A percentile compares a stretch with the other conserved stretches of the same genome.
Evolutionary conservation across 2,888 invertebrate genomes (phyloP).

Genomic region (Plagiodera versicolora): DNA sequence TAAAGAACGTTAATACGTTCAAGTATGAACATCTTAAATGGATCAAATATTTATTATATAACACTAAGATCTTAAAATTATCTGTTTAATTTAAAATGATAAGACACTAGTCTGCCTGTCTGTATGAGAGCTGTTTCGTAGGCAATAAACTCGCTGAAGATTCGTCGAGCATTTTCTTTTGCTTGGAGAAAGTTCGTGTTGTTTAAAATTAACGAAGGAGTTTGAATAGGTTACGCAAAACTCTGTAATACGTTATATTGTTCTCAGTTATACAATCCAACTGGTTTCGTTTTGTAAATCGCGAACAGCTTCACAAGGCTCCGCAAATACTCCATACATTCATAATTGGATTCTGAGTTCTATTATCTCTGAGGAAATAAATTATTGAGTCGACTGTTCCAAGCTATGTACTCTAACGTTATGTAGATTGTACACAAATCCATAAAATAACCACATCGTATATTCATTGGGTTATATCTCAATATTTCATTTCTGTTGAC

Average conservation of each 20-base stretch:
- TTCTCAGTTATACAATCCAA: slow-evolving; percentile 43
- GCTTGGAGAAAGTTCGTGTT: slow-evolving; percentile 41
- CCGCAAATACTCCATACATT: slow-evolving; percentile 17
- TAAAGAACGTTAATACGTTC: too few relatives aligned
- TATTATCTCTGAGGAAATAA: background rate
- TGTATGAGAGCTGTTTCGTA: background rate
- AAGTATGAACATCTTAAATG: too few relatives aligned
- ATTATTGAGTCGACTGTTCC: background rate
- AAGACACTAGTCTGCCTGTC: too few relatives aligned
- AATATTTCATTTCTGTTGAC: too few relatives aligned
- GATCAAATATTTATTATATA: too few relatives aligned
- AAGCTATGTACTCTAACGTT: background rate
- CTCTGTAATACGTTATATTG: slow-evolving; percentile 45
- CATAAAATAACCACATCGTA: background rate
- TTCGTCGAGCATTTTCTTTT: background rate
- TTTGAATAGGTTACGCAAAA: slow-evolving; percentile 35
- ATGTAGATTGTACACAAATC: background rate
- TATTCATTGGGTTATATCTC: too few relatives aligned
- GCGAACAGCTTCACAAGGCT: slow-evolving; percentile 31
- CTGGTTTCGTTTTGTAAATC: slow-evolving; percentile 44
- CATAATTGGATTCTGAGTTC: background rate
- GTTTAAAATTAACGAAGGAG: slow-evolving; percentile 46
- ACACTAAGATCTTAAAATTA: too few relatives aligned
- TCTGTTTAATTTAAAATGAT: too few relatives aligned
- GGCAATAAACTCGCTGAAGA: background rate